Evolutionary conservation across 1,140 invertebrate genomes (phyloP), one percentile per base, ranked within the genome.

Genomic region (Drosophila aff.): DNA sequence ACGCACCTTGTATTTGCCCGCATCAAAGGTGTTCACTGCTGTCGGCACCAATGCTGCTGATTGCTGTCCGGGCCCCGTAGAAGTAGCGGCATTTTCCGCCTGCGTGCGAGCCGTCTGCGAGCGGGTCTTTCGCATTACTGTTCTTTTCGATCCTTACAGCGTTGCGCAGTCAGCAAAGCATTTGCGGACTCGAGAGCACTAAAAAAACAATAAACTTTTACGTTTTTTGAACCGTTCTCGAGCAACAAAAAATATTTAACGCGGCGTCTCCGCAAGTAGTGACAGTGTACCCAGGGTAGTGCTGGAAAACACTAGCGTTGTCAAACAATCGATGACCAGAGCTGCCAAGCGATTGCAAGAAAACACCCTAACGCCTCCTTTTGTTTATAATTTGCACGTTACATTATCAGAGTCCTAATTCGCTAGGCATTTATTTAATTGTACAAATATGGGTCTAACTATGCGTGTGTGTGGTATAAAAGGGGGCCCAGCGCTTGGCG

Each of bases 61-160:
- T 55, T 81, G 78, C 62, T 81, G 76, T 26, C 63, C 73, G 18
- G 65, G 46, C 59, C 78, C 52, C 62, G 78, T 81, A 47, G 71
- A 74, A 47, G 84, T 74, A 73, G 84, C 81, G 78, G 91, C 91
- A 81, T 92, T 92, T 80, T 92, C 91, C 66, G 91, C 91, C 76
- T 92, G 91, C 74, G 75, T 92, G 65, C 91, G 89, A 59, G 91
- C 67, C 64, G 67, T 92, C 77, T 92, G 91, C 40, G 91, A 92
- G 64, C 91, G 91, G 61, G 91, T 92, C 65, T 91, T 92, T 79
- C 91, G 91, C 91, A 92, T 92, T 57, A 87, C 84, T 89, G 77
- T 80, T 81, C 15, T 79, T 76, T 81, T 78, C 59, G 44, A 23
- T 49, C 26, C 44, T 71, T 49, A 31, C 49, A 44, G 58, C 50